phyloP scores from a whole-genome alignment of 2,888 invertebrate species.

The Dryobotodes eremita region DNA sequence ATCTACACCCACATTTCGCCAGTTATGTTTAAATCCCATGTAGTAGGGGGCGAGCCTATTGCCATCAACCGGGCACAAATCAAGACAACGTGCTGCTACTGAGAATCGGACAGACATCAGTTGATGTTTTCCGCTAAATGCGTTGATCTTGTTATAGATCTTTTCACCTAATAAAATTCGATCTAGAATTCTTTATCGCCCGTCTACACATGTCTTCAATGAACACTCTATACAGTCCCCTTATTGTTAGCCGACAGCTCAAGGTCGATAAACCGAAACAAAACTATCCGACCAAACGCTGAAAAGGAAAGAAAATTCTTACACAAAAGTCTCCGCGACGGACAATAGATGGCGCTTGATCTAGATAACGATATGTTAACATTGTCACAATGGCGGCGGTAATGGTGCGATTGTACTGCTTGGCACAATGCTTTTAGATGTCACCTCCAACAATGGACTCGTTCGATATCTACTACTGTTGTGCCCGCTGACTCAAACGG shows the following conservation, averaged over 20 bases:
- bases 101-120: not conserved
- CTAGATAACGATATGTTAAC: conserved; percentile 91
- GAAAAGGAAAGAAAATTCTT: conserved; percentile 79
- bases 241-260: conserved; percentile 52
- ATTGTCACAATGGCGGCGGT: conserved; percentile 89
- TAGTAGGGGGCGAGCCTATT: not conserved
- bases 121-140: not conserved
- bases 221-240: conserved; percentile 36
- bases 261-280: conserved; percentile 73
- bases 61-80: not conserved
- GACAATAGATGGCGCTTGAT: conserved; percentile 91
- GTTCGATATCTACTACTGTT: conserved; percentile 86
- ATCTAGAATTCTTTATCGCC: not conserved
- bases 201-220: conserved; percentile 51
- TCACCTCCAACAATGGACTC: conserved; percentile 87
- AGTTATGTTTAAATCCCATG: not conserved
- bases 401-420: conserved; percentile 89
- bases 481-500: conserved; percentile 82
- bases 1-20: not conserved
- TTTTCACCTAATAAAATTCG: no score
- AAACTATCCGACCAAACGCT: conserved; percentile 76
- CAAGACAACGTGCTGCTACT: not conserved
- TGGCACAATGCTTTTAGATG: conserved; percentile 89
- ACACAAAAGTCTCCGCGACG: conserved; percentile 83
- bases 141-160: not conserved